These are phyloP conservation scores for Halichondria panicea DNA, from an alignment of 37 sponge, comb jelly and placozoan species.

Conservation along the genomic window DNA sequence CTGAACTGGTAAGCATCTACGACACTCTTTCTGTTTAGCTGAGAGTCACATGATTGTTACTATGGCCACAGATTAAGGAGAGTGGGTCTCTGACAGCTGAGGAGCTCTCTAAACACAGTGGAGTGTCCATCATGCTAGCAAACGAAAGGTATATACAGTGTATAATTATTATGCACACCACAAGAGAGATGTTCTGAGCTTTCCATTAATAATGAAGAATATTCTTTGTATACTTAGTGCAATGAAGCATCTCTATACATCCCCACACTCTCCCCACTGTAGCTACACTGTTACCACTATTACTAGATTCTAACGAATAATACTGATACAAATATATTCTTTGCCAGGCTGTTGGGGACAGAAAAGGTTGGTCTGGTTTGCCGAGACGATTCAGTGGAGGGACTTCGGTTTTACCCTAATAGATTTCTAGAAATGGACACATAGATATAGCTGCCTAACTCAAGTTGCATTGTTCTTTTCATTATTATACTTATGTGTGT, in stretches of 20 bases:
- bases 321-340: background rate
- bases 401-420: conserved; percentile 92
- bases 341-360: conserved; percentile 74
- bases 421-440: too few relatives aligned
- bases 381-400: conserved; percentile 94
- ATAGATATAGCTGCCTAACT: too few relatives aligned
- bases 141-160: conserved; percentile 74
- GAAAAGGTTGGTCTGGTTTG: conserved; percentile 84
- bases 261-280: background rate
- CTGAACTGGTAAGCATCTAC: conserved; percentile 41
- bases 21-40: background rate
- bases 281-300: background rate
- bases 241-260: too few relatives aligned
- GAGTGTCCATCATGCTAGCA: conserved; percentile 80
- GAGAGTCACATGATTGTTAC: too few relatives aligned
- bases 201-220: background rate
- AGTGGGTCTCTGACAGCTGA: conserved; percentile 70
- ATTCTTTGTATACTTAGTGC: background rate
- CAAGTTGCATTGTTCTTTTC: too few relatives aligned
- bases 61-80: conserved; percentile 45
- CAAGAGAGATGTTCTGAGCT: background rate
- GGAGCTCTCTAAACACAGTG: conserved; percentile 61
- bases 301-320: background rate
- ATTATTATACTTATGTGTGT: too few relatives aligned
- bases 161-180: background rate